Conservation (phyloP, 2,113 vertebrate genomes). For the Astatoreochromis straeleni region DNA sequence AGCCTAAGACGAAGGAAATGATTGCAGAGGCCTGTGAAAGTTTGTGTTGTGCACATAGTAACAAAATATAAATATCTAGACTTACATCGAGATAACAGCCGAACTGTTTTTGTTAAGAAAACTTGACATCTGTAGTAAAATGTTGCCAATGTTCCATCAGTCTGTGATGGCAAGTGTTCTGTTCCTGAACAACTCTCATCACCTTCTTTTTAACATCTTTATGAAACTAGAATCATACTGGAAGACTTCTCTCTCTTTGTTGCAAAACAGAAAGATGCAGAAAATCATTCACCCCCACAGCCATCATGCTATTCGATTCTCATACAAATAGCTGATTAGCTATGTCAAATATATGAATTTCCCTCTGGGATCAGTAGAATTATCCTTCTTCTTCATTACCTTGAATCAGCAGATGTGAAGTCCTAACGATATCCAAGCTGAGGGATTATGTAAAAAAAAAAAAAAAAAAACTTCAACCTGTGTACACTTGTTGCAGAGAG, state of each 20-base stretch:
- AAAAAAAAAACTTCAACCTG: fast-evolving
- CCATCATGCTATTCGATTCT: background rate
- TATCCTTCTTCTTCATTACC: background rate
- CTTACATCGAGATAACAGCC: no score
- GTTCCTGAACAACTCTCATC: background rate
- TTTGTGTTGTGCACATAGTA: no score
- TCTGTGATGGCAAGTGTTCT: background rate
- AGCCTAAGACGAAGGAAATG: no score
- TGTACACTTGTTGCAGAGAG: background rate
- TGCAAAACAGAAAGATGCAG: background rate
- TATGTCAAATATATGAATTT: background rate
- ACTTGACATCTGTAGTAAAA: background rate
- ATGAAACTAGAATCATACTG: background rate
- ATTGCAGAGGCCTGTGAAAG: no score
- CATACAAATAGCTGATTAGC: background rate
- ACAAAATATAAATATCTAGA: no score
- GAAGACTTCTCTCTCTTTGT: background rate
- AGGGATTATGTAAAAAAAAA: background rate
- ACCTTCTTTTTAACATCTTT: background rate
- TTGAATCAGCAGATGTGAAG: background rate
- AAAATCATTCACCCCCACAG: background rate
- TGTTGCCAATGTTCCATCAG: fast-evolving
- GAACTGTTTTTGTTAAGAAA: no score
- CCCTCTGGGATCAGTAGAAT: background rate
- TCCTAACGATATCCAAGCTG: background rate